These are phyloP conservation scores for Pseudococcus jackbeardsleyi DNA, from an alignment of 2,888 invertebrate genomes.

Conservation along the genomic window DNA sequence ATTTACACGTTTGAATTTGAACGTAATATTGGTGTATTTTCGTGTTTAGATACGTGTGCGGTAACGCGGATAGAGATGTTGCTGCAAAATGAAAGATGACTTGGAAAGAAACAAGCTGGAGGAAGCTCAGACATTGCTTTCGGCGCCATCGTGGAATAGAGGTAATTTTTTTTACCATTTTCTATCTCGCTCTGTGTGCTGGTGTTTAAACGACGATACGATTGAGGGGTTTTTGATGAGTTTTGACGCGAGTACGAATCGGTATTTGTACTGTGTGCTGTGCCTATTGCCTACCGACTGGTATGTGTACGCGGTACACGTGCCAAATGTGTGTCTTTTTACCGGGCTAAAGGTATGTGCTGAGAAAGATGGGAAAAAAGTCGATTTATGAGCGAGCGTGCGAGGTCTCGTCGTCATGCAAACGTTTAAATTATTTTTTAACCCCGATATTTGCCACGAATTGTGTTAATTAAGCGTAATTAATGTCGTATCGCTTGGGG, in stretches of 20 bases:
- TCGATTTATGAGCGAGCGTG: not conserved
- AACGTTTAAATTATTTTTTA: not conserved
- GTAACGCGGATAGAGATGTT: slow-evolving; percentile 7
- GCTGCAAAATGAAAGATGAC: slow-evolving; percentile 66
- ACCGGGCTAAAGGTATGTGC: not conserved
- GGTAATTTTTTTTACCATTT: slow-evolving; percentile 64
- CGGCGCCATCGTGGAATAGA: slow-evolving; percentile 67
- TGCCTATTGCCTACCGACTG: too few relatives aligned
- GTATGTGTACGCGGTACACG: not conserved
- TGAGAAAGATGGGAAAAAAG: too few relatives aligned
- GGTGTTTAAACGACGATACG: not conserved
- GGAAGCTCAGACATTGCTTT: slow-evolving; percentile 68
- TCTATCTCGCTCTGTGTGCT: not conserved
- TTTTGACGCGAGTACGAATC: too few relatives aligned
- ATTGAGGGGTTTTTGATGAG: too few relatives aligned
- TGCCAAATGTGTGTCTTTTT: not conserved
- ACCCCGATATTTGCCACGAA: not conserved
- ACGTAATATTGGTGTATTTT: not conserved
- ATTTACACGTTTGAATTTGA: slow-evolving; percentile 24
- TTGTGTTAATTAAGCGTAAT: not conserved
- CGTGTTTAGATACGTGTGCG: not conserved
- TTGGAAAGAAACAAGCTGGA: slow-evolving; percentile 66
- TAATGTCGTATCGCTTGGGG: not conserved
- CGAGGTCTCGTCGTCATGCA: not conserved
- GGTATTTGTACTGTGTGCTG: too few relatives aligned